Base-by-base conservation (phyloP, 2,888 invertebrate species). In the Pollenia amentaria region DNA sequence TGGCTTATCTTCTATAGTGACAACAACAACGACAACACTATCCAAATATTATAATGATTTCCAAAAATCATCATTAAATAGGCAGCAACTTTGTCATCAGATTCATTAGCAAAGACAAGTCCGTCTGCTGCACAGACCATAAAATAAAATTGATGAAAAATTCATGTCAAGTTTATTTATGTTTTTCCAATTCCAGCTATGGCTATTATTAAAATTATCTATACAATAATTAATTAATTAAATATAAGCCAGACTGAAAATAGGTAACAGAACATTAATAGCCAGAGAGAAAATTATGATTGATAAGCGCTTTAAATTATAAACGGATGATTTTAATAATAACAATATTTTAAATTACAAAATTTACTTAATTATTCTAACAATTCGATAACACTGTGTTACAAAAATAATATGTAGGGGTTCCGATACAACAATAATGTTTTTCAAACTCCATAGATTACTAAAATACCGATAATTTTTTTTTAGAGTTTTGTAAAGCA, bases 161-260 rank as follows among this genome's bases (percentile, higher is more conserved):
- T 70, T 16, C 18, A 40, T 40, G 53, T 40, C 53, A 51, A 70
- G 53, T 53, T 51, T 53, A 53, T 70, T 29, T 29, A 29, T 29
- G 40, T 53, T 70, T 40, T 12, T 1, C 1, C 14, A 53, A 7
- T 53, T 29, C 38, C n/a, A 57, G 21, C 55, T 11, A 16, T 51
- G 18, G 44, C 18, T 62, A n/a, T 51, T 16, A 70, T 53, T 16
- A 70, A 51, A 70, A 42, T 48, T 40, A 53, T 40, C 53, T 53
- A 70, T 53, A 53, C 11, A 53, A 70, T 70, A 53, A 70, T 70
- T 53, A 70, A 53, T 70, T 53, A 70, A 70, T 53, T 70, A 40
- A 40, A 48, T 6, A 29, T 29, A 51, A 29, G 6, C 12, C n/a
- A 38, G 16, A 40, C 16, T 18, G 40, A 16, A 70, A 53, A 53